These are phyloP conservation scores for Pinna nobilis DNA, from an alignment of 1,140 invertebrate species.

Conservation along the genomic window DNA sequence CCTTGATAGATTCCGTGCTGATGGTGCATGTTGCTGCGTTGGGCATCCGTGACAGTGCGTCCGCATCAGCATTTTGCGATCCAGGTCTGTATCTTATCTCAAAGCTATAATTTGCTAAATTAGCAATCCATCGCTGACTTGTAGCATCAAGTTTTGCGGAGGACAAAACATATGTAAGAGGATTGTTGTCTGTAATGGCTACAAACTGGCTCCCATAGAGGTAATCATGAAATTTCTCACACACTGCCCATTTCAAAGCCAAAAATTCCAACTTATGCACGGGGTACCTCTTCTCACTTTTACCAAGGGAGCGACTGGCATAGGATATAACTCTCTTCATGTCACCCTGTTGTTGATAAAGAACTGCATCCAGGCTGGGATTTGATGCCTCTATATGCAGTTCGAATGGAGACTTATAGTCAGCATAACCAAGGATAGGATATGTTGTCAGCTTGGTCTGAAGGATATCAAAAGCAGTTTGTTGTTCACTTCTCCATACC, in stretches of 20 bases:
- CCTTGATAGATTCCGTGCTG: background rate
- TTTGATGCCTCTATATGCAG: slow-evolving; percentile 47
- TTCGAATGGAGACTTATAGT: slow-evolving; percentile 33
- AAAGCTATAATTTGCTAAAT: slow-evolving; percentile 10
- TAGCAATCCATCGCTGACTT: slow-evolving; percentile 23
- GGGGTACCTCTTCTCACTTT: slow-evolving; percentile 31
- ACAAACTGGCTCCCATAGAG: slow-evolving; percentile 31
- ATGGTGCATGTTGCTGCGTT: background rate
- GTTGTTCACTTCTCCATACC: slow-evolving; percentile 17
- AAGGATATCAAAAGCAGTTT: slow-evolving; percentile 41
- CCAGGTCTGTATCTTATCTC: slow-evolving; percentile 25
- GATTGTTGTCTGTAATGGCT: slow-evolving; percentile 33
- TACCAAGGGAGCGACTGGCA: slow-evolving; percentile 34
- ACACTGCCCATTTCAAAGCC: slow-evolving; percentile 16
- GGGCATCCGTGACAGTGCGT: slow-evolving; percentile 13
- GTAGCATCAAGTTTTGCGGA: slow-evolving; percentile 20
- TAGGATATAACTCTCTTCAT: slow-evolving; percentile 49
- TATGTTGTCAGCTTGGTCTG: slow-evolving; percentile 31
- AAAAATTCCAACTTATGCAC: slow-evolving; percentile 36
- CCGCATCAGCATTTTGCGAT: slow-evolving; percentile 16
- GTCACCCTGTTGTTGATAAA: slow-evolving; percentile 54
- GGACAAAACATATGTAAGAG: slow-evolving; percentile 27
- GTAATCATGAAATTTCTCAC: slow-evolving; percentile 30
- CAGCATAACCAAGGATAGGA: slow-evolving; percentile 48
- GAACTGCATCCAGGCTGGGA: slow-evolving; percentile 54